Base-by-base conservation (phyloP, 2,797 vertebrate species). In the Chaenodraco wilsoni region DNA sequence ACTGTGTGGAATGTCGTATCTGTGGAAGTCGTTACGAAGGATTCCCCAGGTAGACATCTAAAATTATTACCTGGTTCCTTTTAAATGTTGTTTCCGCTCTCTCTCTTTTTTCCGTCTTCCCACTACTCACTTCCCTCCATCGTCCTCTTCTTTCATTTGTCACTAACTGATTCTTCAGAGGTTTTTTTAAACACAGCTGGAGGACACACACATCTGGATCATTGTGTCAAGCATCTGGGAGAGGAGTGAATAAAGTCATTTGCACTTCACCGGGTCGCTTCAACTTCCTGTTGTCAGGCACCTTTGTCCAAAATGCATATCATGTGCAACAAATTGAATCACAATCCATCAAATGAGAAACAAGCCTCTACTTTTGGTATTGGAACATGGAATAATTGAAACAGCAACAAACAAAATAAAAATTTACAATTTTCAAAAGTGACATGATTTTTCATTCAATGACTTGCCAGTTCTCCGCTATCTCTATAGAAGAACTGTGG, bases 51-150 rank as follows among this genome's bases (percentile, higher is more conserved):
- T 79, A 79, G 79, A 87, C 91, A 92, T 96, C 93, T 93, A 87
- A 95, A 95, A 95, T 95, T 93, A 96, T 96, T 95, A 95, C 92
- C 91, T 91, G 89, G 89, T 90, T 95, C 92, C 89, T 89, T 93
- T 91, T 92, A 84, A 94, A 92, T 83, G 89, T 75, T 89, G 89
- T 84, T 95, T 96, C 95, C 88, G 92, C 84, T 93, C 85, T 89
- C 84, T 93, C 85, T 89, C 79, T 87, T 62, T 67, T 72, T 55
- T 69, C 65, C 52, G 63, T 66, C 74, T 82, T 78, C 80, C 80
- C 68, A 40, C 65, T 21, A 59, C 69, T 72, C 49, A 3, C 45
- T 62, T 69, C 64, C 12, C 65, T 73, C 52, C 69, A 41, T 79
- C 77, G 13, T 75, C 0, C 19, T 73, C 61, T 0, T n/a, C 69